Evolutionary conservation across 2,113 vertebrate species (phyloP), one percentile per base, ranked within the genome.

Genomic region (Carettochelys insculpta): DNA sequence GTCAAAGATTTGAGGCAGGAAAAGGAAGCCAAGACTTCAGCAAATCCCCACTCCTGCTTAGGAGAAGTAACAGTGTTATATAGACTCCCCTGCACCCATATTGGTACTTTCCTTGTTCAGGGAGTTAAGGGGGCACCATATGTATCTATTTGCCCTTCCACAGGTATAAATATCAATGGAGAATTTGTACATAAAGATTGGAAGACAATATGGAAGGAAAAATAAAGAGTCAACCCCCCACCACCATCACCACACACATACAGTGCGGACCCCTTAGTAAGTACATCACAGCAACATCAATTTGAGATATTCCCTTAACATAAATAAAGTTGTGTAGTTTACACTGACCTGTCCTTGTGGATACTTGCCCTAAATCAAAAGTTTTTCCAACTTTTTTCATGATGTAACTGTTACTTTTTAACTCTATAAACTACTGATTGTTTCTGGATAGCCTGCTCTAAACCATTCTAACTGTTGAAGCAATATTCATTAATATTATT

Each of bases 41-140:
- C 61, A 38, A 38, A 38, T 38, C n/a, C 38, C 53, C 29, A 27
- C 13, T 43, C 25, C 7, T 4, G 0, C 5, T 1, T 41, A 73
- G 41, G 41, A 38, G n/a, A n/a, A n/a, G 9, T 3, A 27, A 65
- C 2, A 0, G 0, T 45, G 58, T 31, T 3, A 4, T 68, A 2
- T 7, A 6, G 58, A 20, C 8, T 41, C 3, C 2, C 82, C 17
- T 20, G 41, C 11, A 73, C 41, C 11, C 24, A 25, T 43, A 38
- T 24, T 73, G 68, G 38, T 41, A 29, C 45, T 25, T 0, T 4
- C 52, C 34, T 25, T 19, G 5, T 41, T 27, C 3, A 3, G 61
- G 20, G 3, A 4, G n/a, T 90, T 77, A 54, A 45, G 9, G 2
- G 43, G 25, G 8, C 8, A 58, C 29, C 6, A 8, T 4, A 2